Conservation (phyloP, 2,797 vertebrate species). For the Gallinago solitaria region DNA sequence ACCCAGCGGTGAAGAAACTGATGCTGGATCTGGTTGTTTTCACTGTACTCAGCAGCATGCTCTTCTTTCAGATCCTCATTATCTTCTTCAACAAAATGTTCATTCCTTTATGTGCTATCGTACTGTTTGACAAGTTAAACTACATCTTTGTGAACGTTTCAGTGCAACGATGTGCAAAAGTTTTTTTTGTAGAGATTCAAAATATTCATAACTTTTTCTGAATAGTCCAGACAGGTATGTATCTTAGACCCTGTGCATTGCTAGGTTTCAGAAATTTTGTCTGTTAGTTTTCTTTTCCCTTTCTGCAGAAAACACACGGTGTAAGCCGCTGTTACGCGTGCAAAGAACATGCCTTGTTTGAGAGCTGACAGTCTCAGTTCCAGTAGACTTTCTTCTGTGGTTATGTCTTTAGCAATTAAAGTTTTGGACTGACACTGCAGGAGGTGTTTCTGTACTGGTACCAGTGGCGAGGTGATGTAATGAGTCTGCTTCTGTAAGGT, state of each 20-base stretch:
- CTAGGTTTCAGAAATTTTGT: not conserved
- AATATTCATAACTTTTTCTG: not conserved
- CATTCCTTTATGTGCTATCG: not conserved
- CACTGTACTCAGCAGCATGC: not conserved
- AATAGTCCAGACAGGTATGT: not conserved
- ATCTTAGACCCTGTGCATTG: not conserved
- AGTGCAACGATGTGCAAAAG: not conserved
- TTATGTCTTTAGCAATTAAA: not conserved
- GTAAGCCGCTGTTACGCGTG: not conserved
- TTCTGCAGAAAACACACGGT: not conserved
- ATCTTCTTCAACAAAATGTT: not conserved
- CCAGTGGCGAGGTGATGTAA: not conserved
- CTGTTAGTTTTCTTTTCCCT: not conserved
- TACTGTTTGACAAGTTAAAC: conserved; percentile 15
- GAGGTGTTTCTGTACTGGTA: not conserved
- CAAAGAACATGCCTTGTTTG: not conserved
- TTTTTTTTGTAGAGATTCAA: not conserved
- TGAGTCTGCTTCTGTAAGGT: not conserved
- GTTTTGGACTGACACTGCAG: not conserved
- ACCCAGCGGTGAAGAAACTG: not conserved
- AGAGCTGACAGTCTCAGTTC: not conserved
- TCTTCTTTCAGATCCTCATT: not conserved
- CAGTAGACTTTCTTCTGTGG: not conserved
- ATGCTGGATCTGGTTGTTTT: not conserved
- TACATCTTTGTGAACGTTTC: not conserved